Percentiles rank a stretch among this genome's conserved stretches.
Conservation (phyloP, 2,113 vertebrate species). For the Zingel zingel region DNA sequence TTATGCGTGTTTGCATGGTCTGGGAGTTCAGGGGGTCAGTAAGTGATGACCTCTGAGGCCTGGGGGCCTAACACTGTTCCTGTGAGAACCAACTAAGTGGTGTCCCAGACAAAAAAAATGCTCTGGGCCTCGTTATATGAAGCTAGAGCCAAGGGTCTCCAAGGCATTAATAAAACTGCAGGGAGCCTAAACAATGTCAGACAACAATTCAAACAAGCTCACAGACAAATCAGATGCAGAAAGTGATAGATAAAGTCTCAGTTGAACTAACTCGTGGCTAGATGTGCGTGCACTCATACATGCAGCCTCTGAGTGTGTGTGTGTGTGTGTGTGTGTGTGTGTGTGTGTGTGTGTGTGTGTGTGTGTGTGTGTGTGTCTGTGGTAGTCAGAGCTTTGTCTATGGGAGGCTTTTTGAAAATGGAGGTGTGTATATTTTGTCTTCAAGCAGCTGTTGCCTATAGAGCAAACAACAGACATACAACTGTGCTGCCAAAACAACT, state of each 20-base stretch:
- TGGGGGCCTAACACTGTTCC: constrained; percentile 44
- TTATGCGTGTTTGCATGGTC: constrained; percentile 25
- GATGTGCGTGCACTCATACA: neutral
- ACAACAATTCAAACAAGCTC: constrained; percentile 62
- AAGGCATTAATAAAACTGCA: constrained; percentile 48
- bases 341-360: neutral
- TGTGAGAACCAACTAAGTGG: constrained; percentile 72
- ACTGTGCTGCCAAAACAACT: constrained; percentile 43
- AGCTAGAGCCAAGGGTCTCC: constrained; percentile 15
- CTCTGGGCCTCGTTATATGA: constrained; percentile 10
- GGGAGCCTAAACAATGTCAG: constrained; percentile 59
- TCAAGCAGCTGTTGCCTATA: constrained; percentile 59
- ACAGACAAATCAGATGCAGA: constrained; percentile 44
- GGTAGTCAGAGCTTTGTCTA: neutral
- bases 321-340: neutral
- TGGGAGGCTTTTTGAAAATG: constrained; percentile 11
- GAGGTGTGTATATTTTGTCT: constrained; percentile 58
- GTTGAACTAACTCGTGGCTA: neutral
- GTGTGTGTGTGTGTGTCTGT: neutral
- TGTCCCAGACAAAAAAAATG: constrained; percentile 41
- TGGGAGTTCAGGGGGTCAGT: constrained; percentile 45
- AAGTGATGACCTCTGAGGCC: constrained; percentile 49
- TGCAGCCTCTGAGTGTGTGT: neutral
- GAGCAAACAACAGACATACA: constrained; percentile 19
- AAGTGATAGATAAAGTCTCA: constrained; percentile 27